Evolutionary conservation across 2,888 invertebrate genomes (phyloP), one percentile per base, ranked within the genome.

Genomic region (Oscheius sp.): DNA sequence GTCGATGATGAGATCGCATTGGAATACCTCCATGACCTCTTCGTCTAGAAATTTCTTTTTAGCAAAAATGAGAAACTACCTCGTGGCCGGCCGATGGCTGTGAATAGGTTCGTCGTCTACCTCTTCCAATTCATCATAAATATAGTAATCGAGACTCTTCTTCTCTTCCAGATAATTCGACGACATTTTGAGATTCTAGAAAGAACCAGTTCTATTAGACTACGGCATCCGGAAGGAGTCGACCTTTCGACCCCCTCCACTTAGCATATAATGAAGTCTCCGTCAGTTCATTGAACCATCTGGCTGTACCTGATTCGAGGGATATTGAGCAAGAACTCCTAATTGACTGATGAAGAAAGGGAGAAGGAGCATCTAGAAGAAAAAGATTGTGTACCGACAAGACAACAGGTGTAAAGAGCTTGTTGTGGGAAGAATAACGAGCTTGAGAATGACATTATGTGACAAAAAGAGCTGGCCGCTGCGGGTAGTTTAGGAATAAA

Each of bases 121-220:
- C 32, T 71, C 68, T 32, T 66, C 68, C 33, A 68, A 47, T 2
- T 59, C 51, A 2, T 68, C 62, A n/a, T 62, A 62, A 17, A 47
- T 47, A 14, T 47, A 30, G 49, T 62, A 59, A 24, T 59, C 59
- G 14, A 59, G 59, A 44, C 59, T 44, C 9, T 24, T 59, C 26
- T 41, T 26, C 17, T 54, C 32, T 2, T 24, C 50, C 17, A 12
- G 50, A 20, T 50, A 17, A 4, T 36, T 4, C 12, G 4, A 41
- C 41, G 41, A n/a, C n/a, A n/a, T n/a, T n/a, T n/a, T n/a, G n/a
- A n/a, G n/a, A n/a, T n/a, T n/a, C n/a, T n/a, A n/a, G n/a, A n/a
- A n/a, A n/a, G n/a, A n/a, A n/a, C n/a, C n/a, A n/a, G n/a, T n/a
- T n/a, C n/a, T n/a, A n/a, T n/a, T n/a, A n/a, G n/a, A n/a, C n/a